Evolutionary conservation across 2,888 invertebrate species (phyloP).

Genomic region (Eupithecia pulchellata): DNA sequence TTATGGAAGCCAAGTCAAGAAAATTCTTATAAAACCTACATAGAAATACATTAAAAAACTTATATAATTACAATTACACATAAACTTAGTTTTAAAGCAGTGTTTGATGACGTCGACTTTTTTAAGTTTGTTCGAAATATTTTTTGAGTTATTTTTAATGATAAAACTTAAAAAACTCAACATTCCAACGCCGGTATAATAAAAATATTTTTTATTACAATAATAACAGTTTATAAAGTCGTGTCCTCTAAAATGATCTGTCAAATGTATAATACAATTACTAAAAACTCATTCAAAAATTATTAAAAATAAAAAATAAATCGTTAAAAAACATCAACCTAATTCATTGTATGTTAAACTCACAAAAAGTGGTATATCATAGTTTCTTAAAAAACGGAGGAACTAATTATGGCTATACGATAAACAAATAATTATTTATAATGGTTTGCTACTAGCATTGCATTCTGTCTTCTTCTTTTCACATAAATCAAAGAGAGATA

Average conservation of each 20-base stretch:
- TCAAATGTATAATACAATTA: background rate
- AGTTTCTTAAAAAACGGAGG: too few relatives aligned
- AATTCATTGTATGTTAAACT: too few relatives aligned
- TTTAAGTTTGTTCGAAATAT: background rate
- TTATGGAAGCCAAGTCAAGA: conserved; percentile 24
- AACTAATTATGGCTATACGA: too few relatives aligned
- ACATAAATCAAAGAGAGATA: too few relatives aligned
- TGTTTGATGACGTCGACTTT: conserved; percentile 9
- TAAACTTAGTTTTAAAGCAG: conserved; percentile 27
- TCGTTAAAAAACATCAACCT: too few relatives aligned
- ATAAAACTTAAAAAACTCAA: conserved; percentile 1
- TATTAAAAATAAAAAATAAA: background rate
- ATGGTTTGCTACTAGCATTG: too few relatives aligned
- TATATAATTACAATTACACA: conserved; percentile 20
- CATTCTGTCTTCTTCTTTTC: too few relatives aligned
- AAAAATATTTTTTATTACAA: conserved; percentile 7
- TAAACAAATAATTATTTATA: too few relatives aligned
- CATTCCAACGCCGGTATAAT: background rate
- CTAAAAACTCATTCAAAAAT: background rate
- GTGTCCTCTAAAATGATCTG: background rate
- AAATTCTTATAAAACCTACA: conserved; percentile 32
- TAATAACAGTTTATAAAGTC: conserved; percentile 12
- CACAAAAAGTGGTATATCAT: too few relatives aligned
- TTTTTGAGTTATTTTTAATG: background rate
- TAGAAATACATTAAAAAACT: conserved; percentile 29